Percentiles rank a stretch among this genome's conserved stretches.
Evolutionary conservation across 2,888 invertebrate genomes (phyloP).

Genomic region (Lithosia quadra): DNA sequence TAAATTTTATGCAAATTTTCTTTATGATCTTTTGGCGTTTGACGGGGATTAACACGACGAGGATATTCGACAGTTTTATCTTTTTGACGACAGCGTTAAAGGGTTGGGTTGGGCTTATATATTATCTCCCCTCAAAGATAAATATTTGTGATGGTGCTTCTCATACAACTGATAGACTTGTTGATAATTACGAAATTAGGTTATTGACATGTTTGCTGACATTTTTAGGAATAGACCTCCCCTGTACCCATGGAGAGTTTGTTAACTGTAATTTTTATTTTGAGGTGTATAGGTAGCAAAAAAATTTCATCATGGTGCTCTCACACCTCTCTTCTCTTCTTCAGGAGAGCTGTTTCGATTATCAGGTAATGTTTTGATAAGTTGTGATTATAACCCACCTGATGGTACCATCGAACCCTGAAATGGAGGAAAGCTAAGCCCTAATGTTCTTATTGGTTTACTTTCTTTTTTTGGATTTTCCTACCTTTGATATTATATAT

Average conservation of each 20-base stretch:
- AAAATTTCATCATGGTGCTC: too few relatives aligned
- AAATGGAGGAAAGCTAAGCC: too few relatives aligned
- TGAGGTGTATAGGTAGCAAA: not conserved
- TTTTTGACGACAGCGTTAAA: conserved; percentile 49
- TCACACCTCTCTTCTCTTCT: too few relatives aligned
- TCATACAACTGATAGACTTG: conserved; percentile 20
- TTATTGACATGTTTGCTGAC: conserved; percentile 21
- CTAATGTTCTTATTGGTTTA: too few relatives aligned
- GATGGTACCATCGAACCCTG: too few relatives aligned
- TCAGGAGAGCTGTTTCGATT: too few relatives aligned
- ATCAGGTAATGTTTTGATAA: too few relatives aligned
- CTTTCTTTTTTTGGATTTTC: too few relatives aligned
- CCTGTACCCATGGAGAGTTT: not conserved
- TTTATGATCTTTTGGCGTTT: conserved; percentile 73
- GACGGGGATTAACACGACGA: conserved; percentile 67
- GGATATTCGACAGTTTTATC: conserved; percentile 63
- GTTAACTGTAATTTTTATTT: not conserved
- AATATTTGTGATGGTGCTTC: conserved; percentile 37
- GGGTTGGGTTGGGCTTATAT: conserved; percentile 48
- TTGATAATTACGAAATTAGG: conserved; percentile 38
- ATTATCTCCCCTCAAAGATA: conserved; percentile 42
- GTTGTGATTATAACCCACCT: too few relatives aligned
- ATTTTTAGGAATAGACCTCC: not conserved
- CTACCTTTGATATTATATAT: too few relatives aligned
- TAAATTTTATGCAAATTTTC: conserved; percentile 77